Base-by-base conservation (phyloP, 2,888 invertebrate genomes). In the Unio pictorum region DNA sequence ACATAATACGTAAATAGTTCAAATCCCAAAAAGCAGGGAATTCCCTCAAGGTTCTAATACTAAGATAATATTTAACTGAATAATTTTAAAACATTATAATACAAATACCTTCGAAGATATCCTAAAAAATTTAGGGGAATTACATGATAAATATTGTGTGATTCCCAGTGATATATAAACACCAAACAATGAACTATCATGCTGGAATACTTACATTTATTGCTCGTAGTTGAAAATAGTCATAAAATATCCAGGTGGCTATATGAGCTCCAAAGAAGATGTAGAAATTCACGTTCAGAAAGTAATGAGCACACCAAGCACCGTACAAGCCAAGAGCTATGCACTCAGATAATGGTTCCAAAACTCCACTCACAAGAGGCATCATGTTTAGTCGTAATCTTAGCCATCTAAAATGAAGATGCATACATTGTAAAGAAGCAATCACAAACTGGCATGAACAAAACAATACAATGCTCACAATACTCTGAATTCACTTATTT, bases 331-430 rank as follows among this genome's bases (percentile, higher is more conserved):
- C 89, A 23, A 88, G 74, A 0, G 87, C 84, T 45, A 89, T 75
- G 63, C 86, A 84, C 68, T 89, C 89, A 11, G 80, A 73, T 56
- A 89, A 57, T 0, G 89, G 89, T 75, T 89, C 89, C n/a, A 89
- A 69, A n/a, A 89, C 58, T 1, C 82, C 86, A 45, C 86, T 85
- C 5, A 86, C 84, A 15, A 87, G 59, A 0, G 88, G 85, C 81
- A 89, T 81, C 88, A 88, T 89, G 80, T 88, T 89, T 56, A 89
- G 72, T 0, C 89, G 81, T 63, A 89, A 81, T 20, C 88, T 78
- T 61, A 86, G 68, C 89, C 89, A 89, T 69, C 89, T 89, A 77
- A 8, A 82, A 77, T 34, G 3, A 54, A 20, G 60, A 34, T 15
- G 18, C 11, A 28, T 62, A 45, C 15, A 15, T 4, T 45, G 45